A percentile compares a stretch with the other conserved stretches of the same genome.
Evolutionary conservation across 1,140 invertebrate species (phyloP).

Genomic region (Cydia amplana): DNA sequence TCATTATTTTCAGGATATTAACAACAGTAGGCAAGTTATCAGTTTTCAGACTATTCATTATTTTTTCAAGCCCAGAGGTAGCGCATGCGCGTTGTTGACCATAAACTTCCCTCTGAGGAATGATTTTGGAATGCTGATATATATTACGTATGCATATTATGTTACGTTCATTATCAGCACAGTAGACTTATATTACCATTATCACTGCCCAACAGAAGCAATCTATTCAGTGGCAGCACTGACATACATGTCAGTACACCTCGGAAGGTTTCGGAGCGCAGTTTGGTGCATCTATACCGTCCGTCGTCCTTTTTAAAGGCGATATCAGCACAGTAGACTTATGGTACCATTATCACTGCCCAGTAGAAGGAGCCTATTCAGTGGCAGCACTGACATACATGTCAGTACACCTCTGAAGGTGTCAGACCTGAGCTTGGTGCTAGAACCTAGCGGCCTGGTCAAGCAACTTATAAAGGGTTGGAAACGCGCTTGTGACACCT

Average conservation of each 20-base stretch:
- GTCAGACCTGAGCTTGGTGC: constrained; percentile 92
- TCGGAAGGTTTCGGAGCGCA: constrained; percentile 93
- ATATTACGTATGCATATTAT: too few species aligned
- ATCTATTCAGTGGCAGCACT: constrained; percentile 92
- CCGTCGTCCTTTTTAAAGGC: too few species aligned
- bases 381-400: constrained; percentile 91
- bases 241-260: constrained; percentile 94
- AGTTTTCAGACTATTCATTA: too few species aligned
- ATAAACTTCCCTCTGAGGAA: too few species aligned
- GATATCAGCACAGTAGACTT: constrained; percentile 87
- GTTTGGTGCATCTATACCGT: too few species aligned
- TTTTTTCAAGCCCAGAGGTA: too few species aligned
- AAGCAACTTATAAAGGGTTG: too few species aligned
- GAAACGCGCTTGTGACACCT: constrained; percentile 79
- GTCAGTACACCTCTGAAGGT: constrained; percentile 95
- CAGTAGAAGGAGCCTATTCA: constrained; percentile 92
- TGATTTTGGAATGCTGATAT: too few species aligned
- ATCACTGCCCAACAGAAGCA: constrained; percentile 93
- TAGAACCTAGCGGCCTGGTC: constrained; percentile 88
- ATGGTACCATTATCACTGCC: constrained; percentile 95
- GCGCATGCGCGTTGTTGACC: too few species aligned
- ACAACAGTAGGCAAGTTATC: too few species aligned
- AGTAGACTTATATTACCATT: constrained; percentile 92
- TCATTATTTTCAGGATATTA: constrained; percentile 74
- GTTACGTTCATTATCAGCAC: too few species aligned